phyloP scores from a whole-genome alignment of 2,113 vertebrate species.

The Passer montanus region DNA sequence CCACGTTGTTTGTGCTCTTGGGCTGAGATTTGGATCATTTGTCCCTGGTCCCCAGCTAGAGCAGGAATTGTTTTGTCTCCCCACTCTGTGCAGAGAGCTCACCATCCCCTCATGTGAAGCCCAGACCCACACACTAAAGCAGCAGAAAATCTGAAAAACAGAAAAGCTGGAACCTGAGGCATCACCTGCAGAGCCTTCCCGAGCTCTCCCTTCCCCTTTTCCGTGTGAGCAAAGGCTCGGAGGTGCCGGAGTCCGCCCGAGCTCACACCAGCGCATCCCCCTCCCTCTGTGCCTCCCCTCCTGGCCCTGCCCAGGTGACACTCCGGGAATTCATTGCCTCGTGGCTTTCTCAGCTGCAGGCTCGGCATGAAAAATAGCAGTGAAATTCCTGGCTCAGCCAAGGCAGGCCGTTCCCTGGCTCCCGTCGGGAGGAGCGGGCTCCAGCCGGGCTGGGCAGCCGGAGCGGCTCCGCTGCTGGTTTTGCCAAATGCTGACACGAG shows the following conservation, averaged over 20 bases:
- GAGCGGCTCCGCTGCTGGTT: neutral
- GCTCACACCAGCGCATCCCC: neutral
- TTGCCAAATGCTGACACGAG: neutral
- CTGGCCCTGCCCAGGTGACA: neutral
- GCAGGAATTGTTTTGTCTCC: too few relatives aligned
- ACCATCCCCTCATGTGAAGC: neutral
- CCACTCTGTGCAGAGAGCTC: neutral
- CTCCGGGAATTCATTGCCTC: neutral
- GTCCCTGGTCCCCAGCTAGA: too few relatives aligned
- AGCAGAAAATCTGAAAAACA: neutral
- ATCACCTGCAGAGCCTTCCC: neutral
- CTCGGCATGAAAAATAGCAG: neutral
- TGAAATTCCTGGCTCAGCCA: neutral
- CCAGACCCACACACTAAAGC: neutral
- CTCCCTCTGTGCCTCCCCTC: neutral
- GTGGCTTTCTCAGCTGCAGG: neutral
- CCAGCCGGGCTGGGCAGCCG: neutral
- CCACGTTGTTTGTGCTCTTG: rapidly evolving
- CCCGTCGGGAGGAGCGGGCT: neutral
- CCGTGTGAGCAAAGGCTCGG: neutral
- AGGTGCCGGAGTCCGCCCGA: neutral
- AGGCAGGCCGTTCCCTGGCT: neutral
- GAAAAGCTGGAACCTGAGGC: neutral
- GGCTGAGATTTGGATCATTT: too few relatives aligned
- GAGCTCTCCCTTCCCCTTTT: neutral